Conservation (phyloP, 2,888 invertebrate species). For the Scaptomyza caliginosa region DNA sequence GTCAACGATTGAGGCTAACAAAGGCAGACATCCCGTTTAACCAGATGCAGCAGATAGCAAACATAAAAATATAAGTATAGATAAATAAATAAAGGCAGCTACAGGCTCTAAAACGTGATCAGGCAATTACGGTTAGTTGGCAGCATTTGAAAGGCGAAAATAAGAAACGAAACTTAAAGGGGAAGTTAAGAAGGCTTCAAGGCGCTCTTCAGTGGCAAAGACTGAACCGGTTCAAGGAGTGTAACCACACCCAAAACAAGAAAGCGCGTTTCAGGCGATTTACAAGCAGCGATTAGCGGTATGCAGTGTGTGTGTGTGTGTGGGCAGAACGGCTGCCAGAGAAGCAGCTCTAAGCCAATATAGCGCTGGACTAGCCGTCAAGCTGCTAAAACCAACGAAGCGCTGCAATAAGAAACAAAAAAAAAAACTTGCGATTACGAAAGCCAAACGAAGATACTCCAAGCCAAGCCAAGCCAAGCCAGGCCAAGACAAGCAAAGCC, state of each 20-base stretch:
- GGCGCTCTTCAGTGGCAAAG: constrained; percentile 12
- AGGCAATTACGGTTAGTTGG: constrained; percentile 57
- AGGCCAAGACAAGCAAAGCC: constrained; percentile 23
- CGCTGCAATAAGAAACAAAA: constrained; percentile 72
- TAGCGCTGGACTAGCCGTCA: constrained; percentile 66
- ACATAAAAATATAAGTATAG: neutral
- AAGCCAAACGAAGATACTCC: constrained; percentile 70
- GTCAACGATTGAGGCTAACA: constrained; percentile 55
- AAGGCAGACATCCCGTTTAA: neutral
- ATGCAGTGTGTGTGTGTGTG: constrained; percentile 36
- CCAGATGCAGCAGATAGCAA: constrained; percentile 28
- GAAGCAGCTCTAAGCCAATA: constrained; percentile 68
- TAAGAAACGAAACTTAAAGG: neutral
- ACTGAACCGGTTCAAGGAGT: constrained; percentile 63
- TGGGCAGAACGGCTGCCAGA: constrained; percentile 70
- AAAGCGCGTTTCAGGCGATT: constrained; percentile 67
- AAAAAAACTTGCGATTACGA: constrained; percentile 61
- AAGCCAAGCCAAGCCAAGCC: constrained; percentile 40
- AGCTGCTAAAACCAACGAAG: constrained; percentile 76
- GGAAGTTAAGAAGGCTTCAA: constrained; percentile 28
- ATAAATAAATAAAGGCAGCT: constrained; percentile 29
- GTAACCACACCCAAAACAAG: constrained; percentile 66
- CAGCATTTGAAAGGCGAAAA: constrained; percentile 15
- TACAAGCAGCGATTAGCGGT: constrained; percentile 62
- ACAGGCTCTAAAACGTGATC: constrained; percentile 62